phyloP scores from a whole-genome alignment of 2,113 vertebrate species.

The Thermophis baileyi region DNA sequence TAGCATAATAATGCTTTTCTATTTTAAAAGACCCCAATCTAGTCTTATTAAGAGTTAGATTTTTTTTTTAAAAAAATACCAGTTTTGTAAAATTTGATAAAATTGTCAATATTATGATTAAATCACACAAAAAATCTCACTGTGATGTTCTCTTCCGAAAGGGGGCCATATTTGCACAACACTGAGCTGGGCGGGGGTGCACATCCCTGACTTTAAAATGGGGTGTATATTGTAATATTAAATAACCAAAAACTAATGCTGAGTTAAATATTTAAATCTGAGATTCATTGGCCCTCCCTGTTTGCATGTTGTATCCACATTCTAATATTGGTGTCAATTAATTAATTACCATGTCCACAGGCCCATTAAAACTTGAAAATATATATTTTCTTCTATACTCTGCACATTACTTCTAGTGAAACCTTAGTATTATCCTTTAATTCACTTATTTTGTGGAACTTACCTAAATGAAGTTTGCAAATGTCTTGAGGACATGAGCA shows the following conservation, averaged over 20 bases:
- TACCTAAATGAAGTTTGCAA: not conserved
- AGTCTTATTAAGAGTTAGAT: slow-evolving; percentile 70
- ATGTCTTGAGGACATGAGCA: not conserved
- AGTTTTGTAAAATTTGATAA: slow-evolving; percentile 74
- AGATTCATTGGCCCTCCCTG: not conserved
- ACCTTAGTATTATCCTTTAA: not conserved
- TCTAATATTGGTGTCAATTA: accelerated
- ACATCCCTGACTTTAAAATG: slow-evolving; percentile 15
- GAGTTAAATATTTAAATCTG: not conserved
- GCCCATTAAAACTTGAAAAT: not conserved
- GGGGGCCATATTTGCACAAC: slow-evolving; percentile 38
- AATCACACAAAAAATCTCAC: slow-evolving; percentile 65
- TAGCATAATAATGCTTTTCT: slow-evolving; percentile 68
- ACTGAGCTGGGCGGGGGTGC: slow-evolving; percentile 17
- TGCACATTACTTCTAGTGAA: accelerated
- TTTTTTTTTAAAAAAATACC: slow-evolving; percentile 55
- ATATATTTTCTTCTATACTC: not conserved
- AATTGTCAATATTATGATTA: slow-evolving; percentile 70
- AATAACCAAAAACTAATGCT: not conserved
- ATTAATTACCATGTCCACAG: not conserved
- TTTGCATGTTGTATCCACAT: not conserved
- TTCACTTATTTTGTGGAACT: not conserved
- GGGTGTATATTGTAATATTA: not conserved
- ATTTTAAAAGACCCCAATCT: slow-evolving; percentile 65
- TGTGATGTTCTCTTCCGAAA: slow-evolving; percentile 70